A percentile compares a stretch with the other conserved stretches of the same genome.
Evolutionary conservation across 2,113 vertebrate genomes (phyloP).

Genomic region (Lonchura striata): DNA sequence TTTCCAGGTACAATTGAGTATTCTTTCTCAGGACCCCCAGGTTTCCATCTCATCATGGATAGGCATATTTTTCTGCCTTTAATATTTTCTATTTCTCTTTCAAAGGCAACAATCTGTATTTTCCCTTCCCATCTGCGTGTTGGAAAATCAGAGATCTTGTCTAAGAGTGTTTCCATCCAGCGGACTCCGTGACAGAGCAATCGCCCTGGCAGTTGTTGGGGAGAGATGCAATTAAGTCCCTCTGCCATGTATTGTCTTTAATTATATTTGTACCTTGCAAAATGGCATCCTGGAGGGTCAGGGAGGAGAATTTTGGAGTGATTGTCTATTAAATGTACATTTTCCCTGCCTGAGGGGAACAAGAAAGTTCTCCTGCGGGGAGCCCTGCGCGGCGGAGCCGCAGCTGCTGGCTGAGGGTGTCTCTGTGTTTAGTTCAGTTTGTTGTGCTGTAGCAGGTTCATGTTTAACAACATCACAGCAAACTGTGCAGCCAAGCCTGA

Average conservation of each 20-base stretch:
- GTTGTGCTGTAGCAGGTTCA: slow-evolving; percentile 13
- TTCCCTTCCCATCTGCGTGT: neutral
- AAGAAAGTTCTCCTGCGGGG: neutral
- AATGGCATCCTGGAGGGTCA: slow-evolving; percentile 49
- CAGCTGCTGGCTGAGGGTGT: neutral
- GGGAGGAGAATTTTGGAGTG: neutral
- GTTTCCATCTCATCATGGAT: neutral
- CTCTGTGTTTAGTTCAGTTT: neutral
- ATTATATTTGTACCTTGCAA: slow-evolving; percentile 41
- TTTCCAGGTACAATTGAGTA: neutral
- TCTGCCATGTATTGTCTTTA: neutral
- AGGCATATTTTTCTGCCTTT: neutral
- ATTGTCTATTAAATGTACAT: neutral
- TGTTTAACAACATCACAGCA: slow-evolving; percentile 54
- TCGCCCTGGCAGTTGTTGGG: neutral
- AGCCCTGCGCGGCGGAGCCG: neutral
- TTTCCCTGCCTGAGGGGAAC: neutral
- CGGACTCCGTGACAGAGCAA: neutral
- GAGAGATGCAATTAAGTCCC: neutral
- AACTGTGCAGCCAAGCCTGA: neutral
- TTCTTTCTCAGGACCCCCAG: neutral
- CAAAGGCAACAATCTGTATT: neutral
- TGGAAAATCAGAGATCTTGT: neutral
- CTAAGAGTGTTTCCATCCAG: neutral
- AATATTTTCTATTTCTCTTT: neutral